These are phyloP conservation scores for Scelioninae gen. 1 DNA, from an alignment of 2,888 invertebrate genomes.

Conservation along the genomic window DNA sequence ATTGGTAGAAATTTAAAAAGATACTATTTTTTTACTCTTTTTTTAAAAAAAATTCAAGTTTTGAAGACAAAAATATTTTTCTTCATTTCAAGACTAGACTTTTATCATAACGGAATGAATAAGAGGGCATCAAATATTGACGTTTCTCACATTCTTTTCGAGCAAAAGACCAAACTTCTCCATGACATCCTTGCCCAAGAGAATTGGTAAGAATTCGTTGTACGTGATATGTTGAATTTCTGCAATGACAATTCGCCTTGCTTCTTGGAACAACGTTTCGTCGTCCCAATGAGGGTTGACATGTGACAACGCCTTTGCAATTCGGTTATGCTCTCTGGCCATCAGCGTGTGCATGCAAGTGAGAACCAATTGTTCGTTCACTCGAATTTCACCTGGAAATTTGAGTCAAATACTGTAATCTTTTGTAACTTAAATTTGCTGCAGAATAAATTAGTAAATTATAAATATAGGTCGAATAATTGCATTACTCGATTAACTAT, in stretches of 20 bases:
- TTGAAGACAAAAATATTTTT: neutral
- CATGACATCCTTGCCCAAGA: constrained; percentile 96
- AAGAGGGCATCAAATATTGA: neutral
- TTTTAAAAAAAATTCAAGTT: too few species aligned
- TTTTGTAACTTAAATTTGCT: neutral
- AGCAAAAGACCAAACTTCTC: constrained; percentile 94
- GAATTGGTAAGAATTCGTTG: constrained; percentile 92
- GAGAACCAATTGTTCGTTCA: constrained; percentile 95
- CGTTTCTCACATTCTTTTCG: constrained; percentile 88
- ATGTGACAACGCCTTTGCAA: constrained; percentile 88
- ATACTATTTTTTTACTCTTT: too few species aligned
- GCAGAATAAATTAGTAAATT: too few species aligned
- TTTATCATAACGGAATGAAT: neutral
- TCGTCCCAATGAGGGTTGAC: constrained; percentile 93
- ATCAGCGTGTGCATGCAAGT: constrained; percentile 96
- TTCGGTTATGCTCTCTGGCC: constrained; percentile 94
- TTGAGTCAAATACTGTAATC: too few species aligned
- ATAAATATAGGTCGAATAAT: too few species aligned
- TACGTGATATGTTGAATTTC: constrained; percentile 93
- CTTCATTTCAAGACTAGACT: neutral
- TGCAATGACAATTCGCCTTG: constrained; percentile 90
- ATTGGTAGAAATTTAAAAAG: too few species aligned
- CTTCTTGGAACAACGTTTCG: constrained; percentile 90
- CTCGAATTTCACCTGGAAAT: constrained; percentile 92
- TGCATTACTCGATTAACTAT: too few species aligned